Base-by-base conservation (phyloP, 2,113 vertebrate genomes). In the Saimiri boliviensis region DNA sequence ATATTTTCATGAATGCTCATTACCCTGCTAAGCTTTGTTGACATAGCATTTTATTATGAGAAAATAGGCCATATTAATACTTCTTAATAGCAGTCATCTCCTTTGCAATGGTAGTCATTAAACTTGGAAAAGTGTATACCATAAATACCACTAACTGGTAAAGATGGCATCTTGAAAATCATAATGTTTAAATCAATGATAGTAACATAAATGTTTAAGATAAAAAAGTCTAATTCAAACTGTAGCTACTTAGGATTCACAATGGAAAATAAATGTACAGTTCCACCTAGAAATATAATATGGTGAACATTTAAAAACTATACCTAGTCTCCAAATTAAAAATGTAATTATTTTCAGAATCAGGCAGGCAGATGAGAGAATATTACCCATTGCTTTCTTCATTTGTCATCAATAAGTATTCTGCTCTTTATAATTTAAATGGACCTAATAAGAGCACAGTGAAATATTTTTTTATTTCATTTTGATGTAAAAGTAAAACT, bases 121-220 rank as follows among this genome's bases (percentile, higher is more conserved):
- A 95, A 97, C 68, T 93, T 98, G 93, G 84, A 40, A 98, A 98
- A 97, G 86, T 86, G 12, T 87, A 70, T 95, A 70, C 66, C 80
- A 96, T 80, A 96, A 96, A 96, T 97, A 97, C 92, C 93, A 96
- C 93, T 95, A 97, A 95, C 84, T 97, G 63, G 88, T 8, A 92
- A 93, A 92, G 47, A 49, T 21, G 83, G 82, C 20, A 97, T 98
- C 77, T 97, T 98, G 80, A 97, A 97, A 85, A 8, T 93, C 93
- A 96, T 97, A 97, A 82, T 88, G 91, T 84, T 94, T 96, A 98
- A 98, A 98, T 98, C 98, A 96, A 86, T 97, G 96, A 76, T 30
- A 93, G 68, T 74, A 96, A 96, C 96, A 98, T 71, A 37, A 96
- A 94, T 60, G 95, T 97, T 95, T 97, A 92, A 92, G 70, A 98